Evolutionary conservation across 2,113 vertebrate genomes (phyloP), one percentile per base, ranked within the genome.

Genomic region (Dissostichus mawsoni): DNA sequence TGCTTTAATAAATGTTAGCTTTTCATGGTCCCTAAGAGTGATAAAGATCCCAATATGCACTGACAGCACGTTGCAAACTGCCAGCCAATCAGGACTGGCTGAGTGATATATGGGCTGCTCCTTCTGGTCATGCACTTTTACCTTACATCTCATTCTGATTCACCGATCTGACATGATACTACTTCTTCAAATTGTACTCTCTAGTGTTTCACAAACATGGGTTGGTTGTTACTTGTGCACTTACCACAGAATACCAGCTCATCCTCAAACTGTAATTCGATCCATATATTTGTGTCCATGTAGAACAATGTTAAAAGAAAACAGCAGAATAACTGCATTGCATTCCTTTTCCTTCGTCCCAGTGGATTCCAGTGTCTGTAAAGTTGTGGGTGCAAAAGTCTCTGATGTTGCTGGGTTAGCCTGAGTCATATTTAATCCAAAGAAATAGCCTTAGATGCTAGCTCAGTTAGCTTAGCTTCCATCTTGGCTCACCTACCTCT

Each of bases 1-100:
- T 0, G 57, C 55, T 74, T 74, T 80, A 74, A 83, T 86, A 76
- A 84, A 74, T 86, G 63, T 87, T 85, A 87, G 76, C 85, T 76
- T 83, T 76, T 81, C 74, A 67, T 23, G 65, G 53, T 61, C 75
- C 64, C 68, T 62, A 51, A 56, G 44, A 64, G 61, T 48, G 73
- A 82, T 72, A 65, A 57, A 71, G 69, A 75, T 76, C 73, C 50
- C 64, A 53, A 77, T 64, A 63, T 61, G 23, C 69, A 67, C 48
- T 20, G 69, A 69, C 75, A 73, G 63, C 55, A 17, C 23, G 12
- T 14, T 36, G 68, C 62, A 55, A 23, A 69, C 29, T 36, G 58
- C 71, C 45, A 55, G 25, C 20, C 20, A 25, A 23, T 20, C 58
- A 44, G 71, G 9, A 8, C 44, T 50, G 45, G 25, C 48, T 41